A percentile compares a stretch with the other conserved stretches of the same genome.
Conservation (phyloP, 2,113 vertebrate genomes). For the Clarias gariepinus region DNA sequence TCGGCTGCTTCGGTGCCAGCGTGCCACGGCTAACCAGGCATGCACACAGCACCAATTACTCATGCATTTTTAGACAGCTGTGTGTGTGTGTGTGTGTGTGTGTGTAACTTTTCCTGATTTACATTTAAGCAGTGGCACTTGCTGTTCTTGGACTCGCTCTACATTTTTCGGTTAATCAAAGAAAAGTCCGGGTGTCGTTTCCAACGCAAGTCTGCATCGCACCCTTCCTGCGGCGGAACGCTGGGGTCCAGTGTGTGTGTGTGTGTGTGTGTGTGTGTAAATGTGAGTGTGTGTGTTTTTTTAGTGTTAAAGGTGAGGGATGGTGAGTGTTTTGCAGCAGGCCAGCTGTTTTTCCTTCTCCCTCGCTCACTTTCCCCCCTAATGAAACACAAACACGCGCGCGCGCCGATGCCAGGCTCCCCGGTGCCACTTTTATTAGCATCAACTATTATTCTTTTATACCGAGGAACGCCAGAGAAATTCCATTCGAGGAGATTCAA, state of each 20-base stretch:
- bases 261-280: conserved; percentile 13
- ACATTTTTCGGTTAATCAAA: conserved; percentile 76
- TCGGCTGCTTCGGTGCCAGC: conserved; percentile 52
- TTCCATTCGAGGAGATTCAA: conserved; percentile 22
- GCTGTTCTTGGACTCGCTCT: conserved; percentile 77
- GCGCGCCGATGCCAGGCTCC: conserved; percentile 38
- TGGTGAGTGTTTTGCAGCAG: conserved; percentile 45
- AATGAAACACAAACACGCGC: conserved; percentile 50
- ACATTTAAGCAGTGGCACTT: conserved; percentile 78
- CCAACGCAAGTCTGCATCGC: conserved; percentile 46
- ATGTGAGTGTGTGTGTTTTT: conserved; percentile 14
- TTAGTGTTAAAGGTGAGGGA: conserved; percentile 46
- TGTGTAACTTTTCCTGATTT: conserved; percentile 68
- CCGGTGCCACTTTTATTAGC: conserved; percentile 49
- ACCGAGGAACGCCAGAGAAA: conserved; percentile 48
- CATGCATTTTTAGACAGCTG: conserved; percentile 84
- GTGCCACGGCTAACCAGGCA: conserved; percentile 70
- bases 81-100: conserved; percentile 30
- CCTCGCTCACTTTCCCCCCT: conserved; percentile 45
- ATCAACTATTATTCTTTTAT: conserved; percentile 49
- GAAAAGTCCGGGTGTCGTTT: conserved; percentile 68
- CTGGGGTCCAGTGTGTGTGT: conserved; percentile 46
- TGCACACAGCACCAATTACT: conserved; percentile 79
- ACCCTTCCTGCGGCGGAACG: conserved; percentile 37
- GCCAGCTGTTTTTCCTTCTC: conserved; percentile 47